Evolutionary conservation across 2,113 vertebrate species (phyloP).

Genomic region (Eubucco bourcierii): DNA sequence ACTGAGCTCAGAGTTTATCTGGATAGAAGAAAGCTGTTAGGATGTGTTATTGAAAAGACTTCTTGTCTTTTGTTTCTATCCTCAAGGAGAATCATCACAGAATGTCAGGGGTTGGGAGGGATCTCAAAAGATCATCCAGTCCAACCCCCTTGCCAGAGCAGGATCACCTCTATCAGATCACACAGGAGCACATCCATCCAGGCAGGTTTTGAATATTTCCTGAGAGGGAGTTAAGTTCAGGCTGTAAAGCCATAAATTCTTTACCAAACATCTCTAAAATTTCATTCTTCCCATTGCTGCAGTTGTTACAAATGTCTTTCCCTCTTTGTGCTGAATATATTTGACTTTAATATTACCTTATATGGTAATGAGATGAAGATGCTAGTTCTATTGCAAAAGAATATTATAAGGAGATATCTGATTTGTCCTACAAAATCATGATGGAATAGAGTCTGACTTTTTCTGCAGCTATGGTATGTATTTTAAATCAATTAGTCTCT

Average conservation of each 20-base stretch:
- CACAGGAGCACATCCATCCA: too few species aligned
- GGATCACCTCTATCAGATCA: too few species aligned
- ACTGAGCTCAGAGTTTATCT: background rate
- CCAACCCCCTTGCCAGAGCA: too few species aligned
- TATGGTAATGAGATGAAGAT: background rate
- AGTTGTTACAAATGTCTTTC: background rate
- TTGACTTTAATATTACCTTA: slow-evolving; percentile 7
- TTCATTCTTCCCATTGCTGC: background rate
- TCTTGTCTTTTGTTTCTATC: background rate
- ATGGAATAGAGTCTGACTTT: background rate
- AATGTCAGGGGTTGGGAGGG: too few species aligned
- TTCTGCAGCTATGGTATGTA: background rate
- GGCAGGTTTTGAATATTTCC: too few species aligned
- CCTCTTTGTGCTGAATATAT: background rate
- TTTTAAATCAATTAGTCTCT: slow-evolving; percentile 15
- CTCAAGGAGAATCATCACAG: background rate
- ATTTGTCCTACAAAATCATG: background rate
- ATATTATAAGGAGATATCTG: background rate
- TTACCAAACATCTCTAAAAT: background rate
- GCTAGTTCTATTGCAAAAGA: background rate
- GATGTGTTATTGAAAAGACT: background rate
- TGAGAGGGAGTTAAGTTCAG: background rate
- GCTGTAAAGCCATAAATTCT: background rate
- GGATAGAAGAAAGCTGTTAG: background rate
- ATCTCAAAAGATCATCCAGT: too few species aligned